Conservation (phyloP, 2,888 invertebrate genomes). For the Philopedon plagiatum region DNA sequence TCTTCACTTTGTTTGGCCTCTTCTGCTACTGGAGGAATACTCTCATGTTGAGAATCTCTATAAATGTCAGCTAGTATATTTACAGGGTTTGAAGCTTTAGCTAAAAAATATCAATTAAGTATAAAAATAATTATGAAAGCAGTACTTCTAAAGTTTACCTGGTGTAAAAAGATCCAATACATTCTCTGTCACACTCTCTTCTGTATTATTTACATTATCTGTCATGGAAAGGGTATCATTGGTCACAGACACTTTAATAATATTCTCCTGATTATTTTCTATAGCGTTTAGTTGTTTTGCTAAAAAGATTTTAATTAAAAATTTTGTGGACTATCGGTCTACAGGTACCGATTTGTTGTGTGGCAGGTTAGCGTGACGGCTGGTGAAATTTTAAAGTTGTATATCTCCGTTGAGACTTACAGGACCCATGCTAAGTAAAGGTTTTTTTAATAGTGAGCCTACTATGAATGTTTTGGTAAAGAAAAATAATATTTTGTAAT, state of each 20-base stretch:
- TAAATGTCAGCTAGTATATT: conserved; percentile 12
- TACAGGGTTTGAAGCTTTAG: neutral
- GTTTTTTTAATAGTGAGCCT: too few species aligned
- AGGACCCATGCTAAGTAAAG: too few species aligned
- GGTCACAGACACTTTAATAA: neutral
- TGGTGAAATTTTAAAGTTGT: too few species aligned
- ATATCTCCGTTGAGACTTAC: too few species aligned
- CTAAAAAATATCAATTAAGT: neutral
- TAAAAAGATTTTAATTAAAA: neutral
- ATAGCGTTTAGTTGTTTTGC: neutral
- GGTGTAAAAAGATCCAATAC: conserved; percentile 2
- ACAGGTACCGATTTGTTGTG: too few species aligned
- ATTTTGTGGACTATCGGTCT: too few species aligned
- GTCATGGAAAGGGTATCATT: neutral
- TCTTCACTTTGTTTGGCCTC: neutral
- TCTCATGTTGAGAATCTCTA: neutral
- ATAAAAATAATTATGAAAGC: neutral
- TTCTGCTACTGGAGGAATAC: neutral
- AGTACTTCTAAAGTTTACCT: neutral
- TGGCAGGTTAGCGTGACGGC: too few species aligned
- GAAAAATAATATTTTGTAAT: too few species aligned
- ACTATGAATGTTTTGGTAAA: too few species aligned
- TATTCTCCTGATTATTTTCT: neutral
- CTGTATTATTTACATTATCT: neutral
- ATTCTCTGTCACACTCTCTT: neutral